Percentiles rank a stretch among this genome's conserved stretches.
Conservation (phyloP, 2,888 invertebrate genomes). For the Ptychoptera contaminata region DNA sequence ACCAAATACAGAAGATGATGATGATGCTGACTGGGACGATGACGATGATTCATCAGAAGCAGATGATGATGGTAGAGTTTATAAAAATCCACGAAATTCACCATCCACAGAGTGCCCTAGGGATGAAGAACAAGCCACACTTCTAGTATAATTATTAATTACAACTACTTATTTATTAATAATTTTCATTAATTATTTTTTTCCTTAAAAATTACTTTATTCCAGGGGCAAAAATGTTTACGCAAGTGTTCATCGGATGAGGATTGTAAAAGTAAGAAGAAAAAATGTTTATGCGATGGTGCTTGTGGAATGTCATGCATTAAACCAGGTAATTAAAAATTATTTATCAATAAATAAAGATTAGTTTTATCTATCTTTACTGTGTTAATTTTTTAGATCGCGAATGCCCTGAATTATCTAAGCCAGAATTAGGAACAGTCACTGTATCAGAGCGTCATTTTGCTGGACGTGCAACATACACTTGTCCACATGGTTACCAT, state of each 20-base stretch:
- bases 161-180: too few species aligned
- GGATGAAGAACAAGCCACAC: constrained; percentile 70
- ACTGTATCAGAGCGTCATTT: constrained; percentile 62
- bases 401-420: constrained; percentile 67
- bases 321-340: constrained; percentile 61
- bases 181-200: constrained; percentile 3
- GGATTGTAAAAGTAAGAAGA: constrained; percentile 93
- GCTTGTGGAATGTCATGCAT: constrained; percentile 95
- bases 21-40: constrained; percentile 36
- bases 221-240: constrained; percentile 63
- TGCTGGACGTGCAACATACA: constrained; percentile 64
- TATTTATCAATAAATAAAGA: background rate
- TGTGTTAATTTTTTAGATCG: constrained; percentile 42
- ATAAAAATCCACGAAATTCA: constrained; percentile 78
- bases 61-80: constrained; percentile 66
- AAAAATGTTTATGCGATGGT: constrained; percentile 93
- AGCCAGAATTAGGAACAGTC: constrained; percentile 64
- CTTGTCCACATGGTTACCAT: constrained; percentile 77
- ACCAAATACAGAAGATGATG: constrained; percentile 31
- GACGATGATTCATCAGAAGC: constrained; percentile 40
- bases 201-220: constrained; percentile 19
- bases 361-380: constrained; percentile 1
- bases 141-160: constrained; percentile 37
- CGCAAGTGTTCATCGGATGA: constrained; percentile 86
- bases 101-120: constrained; percentile 74